A percentile compares a stretch with the other conserved stretches of the same genome.
phyloP scores from a whole-genome alignment of 2,113 vertebrate genomes.

The Oenanthe melanoleuca region DNA sequence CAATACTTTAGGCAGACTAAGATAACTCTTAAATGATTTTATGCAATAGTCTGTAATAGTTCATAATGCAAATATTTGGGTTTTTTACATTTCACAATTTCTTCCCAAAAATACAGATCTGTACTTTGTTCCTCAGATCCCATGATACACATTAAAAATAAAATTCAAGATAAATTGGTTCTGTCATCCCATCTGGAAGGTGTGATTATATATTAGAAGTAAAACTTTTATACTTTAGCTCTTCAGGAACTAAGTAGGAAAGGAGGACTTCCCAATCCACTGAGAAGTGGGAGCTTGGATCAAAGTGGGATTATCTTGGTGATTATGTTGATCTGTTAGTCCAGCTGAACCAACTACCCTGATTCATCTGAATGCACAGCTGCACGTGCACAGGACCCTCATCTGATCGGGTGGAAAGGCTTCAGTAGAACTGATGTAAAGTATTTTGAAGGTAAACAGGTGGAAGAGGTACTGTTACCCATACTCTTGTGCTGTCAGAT shows the following conservation, averaged over 20 bases:
- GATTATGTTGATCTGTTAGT: background rate
- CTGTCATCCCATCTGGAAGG: background rate
- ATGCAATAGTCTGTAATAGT: background rate
- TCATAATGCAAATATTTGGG: background rate
- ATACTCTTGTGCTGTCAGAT: background rate
- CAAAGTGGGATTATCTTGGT: background rate
- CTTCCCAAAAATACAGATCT: background rate
- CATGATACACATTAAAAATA: background rate
- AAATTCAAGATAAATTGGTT: background rate
- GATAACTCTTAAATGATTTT: background rate
- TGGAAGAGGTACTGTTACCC: background rate
- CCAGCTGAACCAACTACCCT: background rate
- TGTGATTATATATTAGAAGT: background rate
- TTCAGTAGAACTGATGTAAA: background rate
- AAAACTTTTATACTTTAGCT: background rate
- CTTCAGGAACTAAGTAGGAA: background rate
- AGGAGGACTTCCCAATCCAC: background rate
- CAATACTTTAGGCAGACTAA: background rate
- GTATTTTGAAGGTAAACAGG: background rate
- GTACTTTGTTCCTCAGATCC: background rate
- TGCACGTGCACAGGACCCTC: background rate
- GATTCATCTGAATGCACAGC: background rate
- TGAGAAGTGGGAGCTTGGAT: background rate
- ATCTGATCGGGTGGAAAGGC: background rate
- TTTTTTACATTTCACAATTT: background rate